Evolutionary conservation across 30 jellyfish, hydroid and myxozoan species (phyloP).

Genomic region (Aurelia sp.): DNA sequence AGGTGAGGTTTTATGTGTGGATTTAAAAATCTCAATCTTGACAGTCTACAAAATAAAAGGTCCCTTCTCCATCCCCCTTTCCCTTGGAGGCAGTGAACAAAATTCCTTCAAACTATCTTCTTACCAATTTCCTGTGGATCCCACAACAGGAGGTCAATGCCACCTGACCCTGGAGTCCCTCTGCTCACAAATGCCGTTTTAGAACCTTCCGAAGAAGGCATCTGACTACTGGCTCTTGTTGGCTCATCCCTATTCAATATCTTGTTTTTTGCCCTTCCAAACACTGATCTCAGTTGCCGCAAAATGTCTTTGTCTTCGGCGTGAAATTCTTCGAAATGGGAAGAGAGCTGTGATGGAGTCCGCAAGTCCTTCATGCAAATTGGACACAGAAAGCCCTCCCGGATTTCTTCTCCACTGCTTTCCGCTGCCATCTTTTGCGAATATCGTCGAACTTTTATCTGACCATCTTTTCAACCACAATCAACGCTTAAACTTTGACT

Average conservation of each 20-base stretch:
- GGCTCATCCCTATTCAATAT: constrained; percentile 73
- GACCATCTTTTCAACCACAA: no score
- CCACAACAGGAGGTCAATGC: constrained; percentile 91
- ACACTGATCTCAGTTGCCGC: constrained; percentile 86
- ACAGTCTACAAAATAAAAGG: no score
- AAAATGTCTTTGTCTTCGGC: constrained; percentile 80
- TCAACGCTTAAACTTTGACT: no score
- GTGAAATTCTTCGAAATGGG: constrained; percentile 90
- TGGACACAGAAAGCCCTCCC: constrained; percentile 95
- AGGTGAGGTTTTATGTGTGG: no score
- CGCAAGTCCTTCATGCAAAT: constrained; percentile 90
- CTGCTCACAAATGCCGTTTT: constrained; percentile 44
- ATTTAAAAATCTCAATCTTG: no score
- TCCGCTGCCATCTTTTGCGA: constrained; percentile 43
- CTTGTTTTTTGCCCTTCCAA: constrained; percentile 92
- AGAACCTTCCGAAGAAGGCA: background rate
- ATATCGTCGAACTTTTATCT: no score
- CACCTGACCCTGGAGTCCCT: constrained; percentile 96
- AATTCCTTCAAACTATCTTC: background rate
- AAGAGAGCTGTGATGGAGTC: constrained; percentile 81
- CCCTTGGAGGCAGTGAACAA: background rate
- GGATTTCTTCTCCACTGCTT: constrained; percentile 66
- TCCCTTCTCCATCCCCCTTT: background rate
- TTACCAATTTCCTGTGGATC: constrained; percentile 87
- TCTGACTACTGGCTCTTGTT: background rate